These are phyloP conservation scores for Coenonympha glycerion DNA, from an alignment of 2,888 invertebrate genomes.

Conservation along the genomic window DNA sequence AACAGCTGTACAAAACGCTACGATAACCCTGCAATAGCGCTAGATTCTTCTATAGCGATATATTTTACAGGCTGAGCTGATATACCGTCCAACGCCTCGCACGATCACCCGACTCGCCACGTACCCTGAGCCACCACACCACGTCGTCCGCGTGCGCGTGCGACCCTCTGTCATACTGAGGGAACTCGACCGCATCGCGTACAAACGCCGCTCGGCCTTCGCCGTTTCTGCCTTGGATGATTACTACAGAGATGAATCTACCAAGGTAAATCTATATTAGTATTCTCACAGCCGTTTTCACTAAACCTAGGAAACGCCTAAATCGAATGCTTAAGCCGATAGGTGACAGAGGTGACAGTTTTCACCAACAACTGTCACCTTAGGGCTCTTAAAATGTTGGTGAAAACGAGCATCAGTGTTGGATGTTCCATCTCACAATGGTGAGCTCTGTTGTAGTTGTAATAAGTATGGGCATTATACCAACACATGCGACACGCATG, in stretches of 20 bases:
- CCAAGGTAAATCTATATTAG: conserved; percentile 74
- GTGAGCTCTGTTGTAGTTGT: too few species aligned
- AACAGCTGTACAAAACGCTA: neutral
- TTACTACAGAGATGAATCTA: conserved; percentile 85
- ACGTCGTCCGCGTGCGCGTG: conserved; percentile 74
- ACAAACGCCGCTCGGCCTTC: conserved; percentile 77
- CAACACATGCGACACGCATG: too few species aligned
- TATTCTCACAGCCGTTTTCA: too few species aligned
- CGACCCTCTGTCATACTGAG: conserved; percentile 80
- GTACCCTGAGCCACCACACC: conserved; percentile 75
- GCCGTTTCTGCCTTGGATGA: conserved; percentile 82
- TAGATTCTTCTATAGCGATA: conserved; percentile 2
- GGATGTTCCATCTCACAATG: too few species aligned
- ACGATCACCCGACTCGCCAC: conserved; percentile 77
- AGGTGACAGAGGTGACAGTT: too few species aligned
- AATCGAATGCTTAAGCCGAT: too few species aligned
- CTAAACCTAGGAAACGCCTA: too few species aligned
- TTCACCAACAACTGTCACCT: too few species aligned
- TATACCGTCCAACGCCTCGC: conserved; percentile 67
- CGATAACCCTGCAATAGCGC: neutral
- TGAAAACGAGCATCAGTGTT: too few species aligned
- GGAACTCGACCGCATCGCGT: conserved; percentile 81
- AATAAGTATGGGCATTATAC: too few species aligned
- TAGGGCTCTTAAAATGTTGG: too few species aligned
- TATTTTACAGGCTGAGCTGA: conserved; percentile 61